A percentile compares a stretch with the other conserved stretches of the same genome.
These are phyloP conservation scores for Microplitis manilae DNA, from an alignment of 2,888 invertebrate genomes.

Conservation along the genomic window DNA sequence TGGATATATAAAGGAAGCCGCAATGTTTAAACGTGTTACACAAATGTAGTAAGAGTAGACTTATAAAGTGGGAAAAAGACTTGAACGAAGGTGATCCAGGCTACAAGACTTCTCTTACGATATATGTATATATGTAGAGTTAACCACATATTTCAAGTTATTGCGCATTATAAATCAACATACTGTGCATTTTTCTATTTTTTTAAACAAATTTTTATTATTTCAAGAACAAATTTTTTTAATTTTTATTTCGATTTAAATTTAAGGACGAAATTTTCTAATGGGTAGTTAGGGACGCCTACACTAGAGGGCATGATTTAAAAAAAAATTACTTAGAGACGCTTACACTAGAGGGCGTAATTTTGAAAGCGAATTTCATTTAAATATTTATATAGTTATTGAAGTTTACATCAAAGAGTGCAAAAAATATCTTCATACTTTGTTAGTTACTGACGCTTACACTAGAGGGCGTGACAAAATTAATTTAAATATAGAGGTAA, in stretches of 20 bases:
- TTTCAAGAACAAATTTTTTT: neutral
- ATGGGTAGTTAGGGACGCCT: neutral
- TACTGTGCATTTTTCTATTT: neutral
- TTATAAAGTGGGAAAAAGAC: constrained; percentile 27
- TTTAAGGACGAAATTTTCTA: neutral
- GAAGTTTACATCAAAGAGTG: too few relatives aligned
- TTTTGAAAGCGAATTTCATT: neutral
- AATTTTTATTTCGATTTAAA: neutral
- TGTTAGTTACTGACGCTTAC: neutral
- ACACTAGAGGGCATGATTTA: neutral
- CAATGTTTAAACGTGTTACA: neutral
- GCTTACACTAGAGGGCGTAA: neutral
- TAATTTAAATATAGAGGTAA: too few relatives aligned
- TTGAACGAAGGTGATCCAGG: constrained; percentile 27
- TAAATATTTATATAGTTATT: neutral
- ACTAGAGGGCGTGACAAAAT: neutral
- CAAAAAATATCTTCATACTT: neutral
- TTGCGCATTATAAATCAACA: constrained; percentile 24
- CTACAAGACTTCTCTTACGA: constrained; percentile 7
- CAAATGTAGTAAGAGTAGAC: neutral
- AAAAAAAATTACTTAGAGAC: neutral
- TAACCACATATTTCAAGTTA: constrained; percentile 18
- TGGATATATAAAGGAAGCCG: neutral
- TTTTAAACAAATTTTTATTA: neutral
- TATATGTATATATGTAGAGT: neutral